phyloP scores from a whole-genome alignment of 2,797 vertebrate species.

The Hyperoplus lanceolatus region DNA sequence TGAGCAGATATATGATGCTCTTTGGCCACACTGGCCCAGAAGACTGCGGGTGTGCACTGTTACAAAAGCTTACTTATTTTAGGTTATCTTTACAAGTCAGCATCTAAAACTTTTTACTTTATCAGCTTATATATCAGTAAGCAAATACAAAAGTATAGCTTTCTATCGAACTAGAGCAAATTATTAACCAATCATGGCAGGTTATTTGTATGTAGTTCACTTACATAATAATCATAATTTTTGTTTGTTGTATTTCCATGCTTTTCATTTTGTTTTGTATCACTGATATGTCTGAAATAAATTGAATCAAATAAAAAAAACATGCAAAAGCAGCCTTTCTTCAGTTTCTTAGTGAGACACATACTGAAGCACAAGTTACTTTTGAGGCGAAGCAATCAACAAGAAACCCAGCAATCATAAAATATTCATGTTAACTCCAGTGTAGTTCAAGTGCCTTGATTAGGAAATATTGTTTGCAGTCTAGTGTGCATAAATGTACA shows the following conservation, averaged over 20 bases:
- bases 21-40: background rate
- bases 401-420: background rate
- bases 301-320: too few relatives aligned
- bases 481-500: constrained; percentile 25
- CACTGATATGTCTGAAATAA: too few relatives aligned
- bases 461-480: constrained; percentile 26
- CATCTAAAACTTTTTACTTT: background rate
- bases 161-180: background rate
- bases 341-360: background rate
- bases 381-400: constrained; percentile 9
- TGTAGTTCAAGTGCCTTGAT: constrained; percentile 34
- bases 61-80: background rate
- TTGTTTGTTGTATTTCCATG: too few relatives aligned
- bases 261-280: too few relatives aligned
- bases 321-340: constrained; percentile 3
- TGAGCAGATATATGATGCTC: background rate
- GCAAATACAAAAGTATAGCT: background rate
- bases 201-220: constrained; percentile 6
- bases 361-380: background rate
- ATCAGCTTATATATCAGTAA: background rate
- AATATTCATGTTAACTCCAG: constrained; percentile 28
- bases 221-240: background rate
- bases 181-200: constrained; percentile 20
- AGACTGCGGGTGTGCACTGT: too few relatives aligned
- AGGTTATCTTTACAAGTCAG: constrained; percentile 5